Evolutionary conservation across 1,140 invertebrate species (phyloP).

Genomic region (Metaphire vulgaris): DNA sequence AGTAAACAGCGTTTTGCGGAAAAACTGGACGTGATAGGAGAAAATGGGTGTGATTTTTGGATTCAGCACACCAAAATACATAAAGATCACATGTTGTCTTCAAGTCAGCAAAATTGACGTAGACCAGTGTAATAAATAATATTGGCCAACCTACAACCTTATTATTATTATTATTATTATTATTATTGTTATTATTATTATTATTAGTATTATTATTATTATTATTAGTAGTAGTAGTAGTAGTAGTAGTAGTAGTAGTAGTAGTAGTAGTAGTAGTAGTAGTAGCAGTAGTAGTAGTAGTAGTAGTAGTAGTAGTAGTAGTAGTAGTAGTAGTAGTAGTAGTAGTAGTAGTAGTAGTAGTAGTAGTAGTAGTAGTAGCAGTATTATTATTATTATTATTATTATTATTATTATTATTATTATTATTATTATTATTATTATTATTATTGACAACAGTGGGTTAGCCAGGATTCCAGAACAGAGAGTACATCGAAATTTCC

Average conservation of each 20-base stretch:
- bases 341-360: slow-evolving; percentile 2
- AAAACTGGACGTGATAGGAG: too few relatives aligned
- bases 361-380: slow-evolving; percentile 1
- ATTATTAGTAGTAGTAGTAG: background rate
- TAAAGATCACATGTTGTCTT: too few relatives aligned
- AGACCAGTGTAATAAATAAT: too few relatives aligned
- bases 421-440: background rate
- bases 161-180: background rate
- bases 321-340: slow-evolving; percentile 2
- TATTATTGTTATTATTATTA: background rate
- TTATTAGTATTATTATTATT: background rate
- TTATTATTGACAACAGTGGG: too few relatives aligned
- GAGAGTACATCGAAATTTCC: too few relatives aligned
- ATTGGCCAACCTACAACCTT: too few relatives aligned
- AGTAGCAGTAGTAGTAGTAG: background rate
- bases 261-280: background rate
- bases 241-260: slow-evolving; percentile 1
- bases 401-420: background rate
- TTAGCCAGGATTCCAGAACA: too few relatives aligned
- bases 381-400: background rate
- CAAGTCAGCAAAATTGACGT: too few relatives aligned
- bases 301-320: slow-evolving; percentile 3
- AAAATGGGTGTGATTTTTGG: too few relatives aligned
- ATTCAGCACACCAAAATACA: too few relatives aligned
- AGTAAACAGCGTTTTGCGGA: too few relatives aligned